Base-by-base conservation (phyloP, 1,140 invertebrate species). In the Solenopsis fugax region DNA sequence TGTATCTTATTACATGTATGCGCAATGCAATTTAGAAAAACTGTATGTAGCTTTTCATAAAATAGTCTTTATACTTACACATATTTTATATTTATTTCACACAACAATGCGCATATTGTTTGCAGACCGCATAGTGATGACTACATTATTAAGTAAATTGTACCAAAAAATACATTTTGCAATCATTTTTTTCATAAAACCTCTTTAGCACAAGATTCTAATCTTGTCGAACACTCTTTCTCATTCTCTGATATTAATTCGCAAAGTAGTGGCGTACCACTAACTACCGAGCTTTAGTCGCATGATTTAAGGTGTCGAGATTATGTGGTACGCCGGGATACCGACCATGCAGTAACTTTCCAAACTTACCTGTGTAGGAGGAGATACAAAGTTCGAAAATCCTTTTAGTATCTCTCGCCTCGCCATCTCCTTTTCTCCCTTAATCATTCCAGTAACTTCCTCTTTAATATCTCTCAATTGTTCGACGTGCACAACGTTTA, bases 171-270 rank as follows among this genome's bases (percentile, higher is more conserved):
- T 45, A 45, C 64, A 64, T 21, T 56, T 41, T 58, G 2, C 21
- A 58, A 21, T 5, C n/a, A 37, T 58, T 13, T 34, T 54, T 64
- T 64, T 34, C 21, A 41, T 6, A 64, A 64, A 12, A 45, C 12
- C 34, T 45, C 54, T 67, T 78, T 48, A 24, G 13, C 34, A 37
- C 34, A 41, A 34, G n/a, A 50, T 65, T 56, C 16, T 21, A 81
- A 88, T 77, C 77, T 88, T 64, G 56, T n/a, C 67, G n/a, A 12
- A 37, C 62, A 24, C 21, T 41, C 41, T 77, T 85, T 58, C 77
- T 21, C 10, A 18, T 58, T 18, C 16, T n/a, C 13, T 13, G 52
- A 77, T 77, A 82, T 86, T 89, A 88, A 89, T 88, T 88, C 56
- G 50, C 34, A 24, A 45, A 78, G 50, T 52, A 72, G 73, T 21